phyloP scores from a whole-genome alignment of 2,888 invertebrate species.

The Acronicta alni region DNA sequence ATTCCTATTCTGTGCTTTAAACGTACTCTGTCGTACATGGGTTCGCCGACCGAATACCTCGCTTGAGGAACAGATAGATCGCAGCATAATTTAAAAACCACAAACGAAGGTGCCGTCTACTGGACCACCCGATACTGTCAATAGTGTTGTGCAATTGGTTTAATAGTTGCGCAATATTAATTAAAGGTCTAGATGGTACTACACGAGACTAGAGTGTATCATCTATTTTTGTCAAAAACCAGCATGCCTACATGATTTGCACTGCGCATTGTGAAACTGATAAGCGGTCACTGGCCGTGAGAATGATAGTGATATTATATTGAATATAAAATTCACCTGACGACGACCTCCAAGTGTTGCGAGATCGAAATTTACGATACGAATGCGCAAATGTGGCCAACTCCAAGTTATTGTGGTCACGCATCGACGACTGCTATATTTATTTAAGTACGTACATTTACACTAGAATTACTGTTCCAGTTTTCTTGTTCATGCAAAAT shows the following conservation, averaged over 20 bases:
- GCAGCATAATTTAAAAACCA: no score
- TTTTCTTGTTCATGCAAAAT: background rate
- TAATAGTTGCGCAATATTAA: no score
- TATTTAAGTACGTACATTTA: background rate
- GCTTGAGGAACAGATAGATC: no score
- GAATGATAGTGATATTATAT: conserved; percentile 32
- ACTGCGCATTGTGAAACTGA: conserved; percentile 18
- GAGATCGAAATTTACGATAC: conserved; percentile 39
- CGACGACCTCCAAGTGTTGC: conserved; percentile 25
- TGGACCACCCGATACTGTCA: no score
- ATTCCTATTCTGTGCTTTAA: no score
- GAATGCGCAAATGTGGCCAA: conserved; percentile 14
- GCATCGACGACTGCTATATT: background rate
- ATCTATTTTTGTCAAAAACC: no score
- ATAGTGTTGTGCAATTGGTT: no score
- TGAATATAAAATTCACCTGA: conserved; percentile 33
- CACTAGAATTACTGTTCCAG: background rate
- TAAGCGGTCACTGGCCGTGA: conserved; percentile 41
- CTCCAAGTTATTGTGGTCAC: conserved; percentile 28
- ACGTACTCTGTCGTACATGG: no score
- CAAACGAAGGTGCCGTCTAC: no score
- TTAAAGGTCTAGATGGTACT: no score
- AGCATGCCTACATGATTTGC: background rate
- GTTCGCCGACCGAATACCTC: no score
- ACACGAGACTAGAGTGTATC: no score